phyloP scores from a whole-genome alignment of 2,888 invertebrate species.

The Hipparchia semele region DNA sequence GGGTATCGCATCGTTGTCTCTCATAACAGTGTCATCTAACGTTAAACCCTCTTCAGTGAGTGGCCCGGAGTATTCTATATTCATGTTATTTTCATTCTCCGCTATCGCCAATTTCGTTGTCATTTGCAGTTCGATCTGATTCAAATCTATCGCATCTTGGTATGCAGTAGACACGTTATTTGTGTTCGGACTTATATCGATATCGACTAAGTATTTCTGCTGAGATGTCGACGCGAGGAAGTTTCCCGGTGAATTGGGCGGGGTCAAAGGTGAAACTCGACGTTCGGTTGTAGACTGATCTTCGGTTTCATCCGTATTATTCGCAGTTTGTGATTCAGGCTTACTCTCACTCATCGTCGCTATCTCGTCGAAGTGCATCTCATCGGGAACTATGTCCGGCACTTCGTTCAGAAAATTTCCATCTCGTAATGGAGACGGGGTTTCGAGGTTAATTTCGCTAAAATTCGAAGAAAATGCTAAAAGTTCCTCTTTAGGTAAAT shows the following conservation, averaged over 20 bases:
- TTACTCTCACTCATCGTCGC: slow-evolving; percentile 58
- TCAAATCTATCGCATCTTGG: slow-evolving; percentile 62
- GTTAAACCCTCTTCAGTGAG: slow-evolving; percentile 64
- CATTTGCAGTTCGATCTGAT: slow-evolving; percentile 75
- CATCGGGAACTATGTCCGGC: slow-evolving; percentile 67
- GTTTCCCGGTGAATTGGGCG: slow-evolving; percentile 74
- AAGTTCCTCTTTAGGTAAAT: slow-evolving; percentile 75
- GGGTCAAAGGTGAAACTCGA: slow-evolving; percentile 68
- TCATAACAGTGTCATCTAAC: slow-evolving; percentile 52
- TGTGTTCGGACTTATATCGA: slow-evolving; percentile 55
- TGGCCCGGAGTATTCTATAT: slow-evolving; percentile 77
- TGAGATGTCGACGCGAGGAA: slow-evolving; percentile 69
- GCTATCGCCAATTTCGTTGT: slow-evolving; percentile 77
- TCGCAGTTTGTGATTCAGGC: slow-evolving; percentile 50
- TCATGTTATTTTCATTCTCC: slow-evolving; percentile 79
- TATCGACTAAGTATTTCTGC: slow-evolving; percentile 68
- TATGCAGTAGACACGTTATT: slow-evolving; percentile 25
- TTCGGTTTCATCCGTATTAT: slow-evolving; percentile 55
- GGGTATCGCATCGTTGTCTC: slow-evolving; percentile 57
- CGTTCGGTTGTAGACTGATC: slow-evolving; percentile 66
- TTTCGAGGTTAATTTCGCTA: slow-evolving; percentile 76
- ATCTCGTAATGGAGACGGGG: slow-evolving; percentile 74
- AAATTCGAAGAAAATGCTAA: slow-evolving; percentile 82
- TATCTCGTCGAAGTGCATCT: slow-evolving; percentile 64
- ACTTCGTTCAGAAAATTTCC: slow-evolving; percentile 77